Conservation (phyloP, 2,888 invertebrate species). For the Venustoraphidia nigricollis region DNA sequence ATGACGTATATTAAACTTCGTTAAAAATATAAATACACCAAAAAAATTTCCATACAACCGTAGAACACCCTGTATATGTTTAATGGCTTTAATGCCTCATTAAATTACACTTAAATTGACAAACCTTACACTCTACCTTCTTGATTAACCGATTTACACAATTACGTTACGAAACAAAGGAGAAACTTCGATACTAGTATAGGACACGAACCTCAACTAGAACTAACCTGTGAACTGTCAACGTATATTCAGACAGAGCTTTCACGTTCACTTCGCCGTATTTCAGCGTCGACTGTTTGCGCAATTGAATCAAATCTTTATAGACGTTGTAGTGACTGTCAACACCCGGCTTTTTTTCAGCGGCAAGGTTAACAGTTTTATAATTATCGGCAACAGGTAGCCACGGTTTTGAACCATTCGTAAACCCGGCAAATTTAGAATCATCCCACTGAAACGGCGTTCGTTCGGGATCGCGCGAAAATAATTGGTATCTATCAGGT, state of each 20-base stretch:
- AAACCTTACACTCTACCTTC: too few relatives aligned
- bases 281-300: constrained; percentile 33
- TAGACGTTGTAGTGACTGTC: constrained; percentile 49
- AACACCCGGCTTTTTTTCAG: constrained; percentile 24
- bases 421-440: constrained; percentile 39
- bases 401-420: constrained; percentile 36
- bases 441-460: constrained; percentile 71
- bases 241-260: constrained; percentile 18
- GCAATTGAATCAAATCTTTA: constrained; percentile 35
- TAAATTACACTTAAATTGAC: too few relatives aligned
- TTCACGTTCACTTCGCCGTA: constrained; percentile 37
- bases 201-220: too few relatives aligned
- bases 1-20: too few relatives aligned
- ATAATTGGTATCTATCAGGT: constrained; percentile 36
- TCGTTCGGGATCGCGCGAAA: constrained; percentile 56
- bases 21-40: too few relatives aligned
- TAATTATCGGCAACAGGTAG: constrained; percentile 50
- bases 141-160: too few relatives aligned
- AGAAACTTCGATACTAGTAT: too few relatives aligned
- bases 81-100: too few relatives aligned
- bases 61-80: too few relatives aligned
- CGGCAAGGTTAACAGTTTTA: constrained; percentile 37
- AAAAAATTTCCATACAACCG: too few relatives aligned
- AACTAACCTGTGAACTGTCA: neutral
- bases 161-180: too few relatives aligned